These are phyloP conservation scores for Lasioglossum albipes DNA, from an alignment of 1,140 invertebrate species.

Conservation along the genomic window DNA sequence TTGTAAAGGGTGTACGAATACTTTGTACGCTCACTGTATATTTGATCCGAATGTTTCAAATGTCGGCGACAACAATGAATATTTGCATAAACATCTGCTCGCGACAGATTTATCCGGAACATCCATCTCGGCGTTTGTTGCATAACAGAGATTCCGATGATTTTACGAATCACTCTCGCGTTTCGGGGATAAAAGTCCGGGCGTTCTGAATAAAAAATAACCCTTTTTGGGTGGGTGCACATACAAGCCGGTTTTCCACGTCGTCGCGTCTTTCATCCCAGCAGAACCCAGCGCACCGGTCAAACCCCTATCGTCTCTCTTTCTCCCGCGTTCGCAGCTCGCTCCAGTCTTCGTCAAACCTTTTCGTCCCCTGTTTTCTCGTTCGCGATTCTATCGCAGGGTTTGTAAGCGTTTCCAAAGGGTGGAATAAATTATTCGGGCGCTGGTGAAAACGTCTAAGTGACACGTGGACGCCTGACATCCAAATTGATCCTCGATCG, in stretches of 20 bases:
- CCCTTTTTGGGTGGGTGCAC: constrained; percentile 29
- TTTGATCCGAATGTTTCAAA: too few relatives aligned
- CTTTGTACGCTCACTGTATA: too few relatives aligned
- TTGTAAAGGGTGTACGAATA: too few relatives aligned
- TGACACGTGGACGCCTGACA: constrained; percentile 77
- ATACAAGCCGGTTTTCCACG: constrained; percentile 52
- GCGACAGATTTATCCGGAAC: not conserved
- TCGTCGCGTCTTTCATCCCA: constrained; percentile 44
- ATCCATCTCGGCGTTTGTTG: not conserved
- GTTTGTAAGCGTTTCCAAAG: constrained; percentile 62
- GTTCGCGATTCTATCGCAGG: constrained; percentile 36
- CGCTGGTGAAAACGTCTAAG: constrained; percentile 77
- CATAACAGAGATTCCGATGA: not conserved
- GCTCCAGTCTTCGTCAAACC: not conserved
- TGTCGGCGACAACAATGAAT: too few relatives aligned
- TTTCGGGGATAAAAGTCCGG: constrained; percentile 63
- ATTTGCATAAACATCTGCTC: not conserved
- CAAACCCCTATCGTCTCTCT: constrained; percentile 39
- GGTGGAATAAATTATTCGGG: constrained; percentile 74
- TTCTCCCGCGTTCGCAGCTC: not conserved
- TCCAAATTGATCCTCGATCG: constrained; percentile 77
- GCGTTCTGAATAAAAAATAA: constrained; percentile 73
- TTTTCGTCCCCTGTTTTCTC: constrained; percentile 24
- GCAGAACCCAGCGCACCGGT: constrained; percentile 38
- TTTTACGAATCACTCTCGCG: constrained; percentile 13